Evolutionary conservation across 2,113 vertebrate species (phyloP), one percentile per base, ranked within the genome.

Genomic region (Suricata suricatta): DNA sequence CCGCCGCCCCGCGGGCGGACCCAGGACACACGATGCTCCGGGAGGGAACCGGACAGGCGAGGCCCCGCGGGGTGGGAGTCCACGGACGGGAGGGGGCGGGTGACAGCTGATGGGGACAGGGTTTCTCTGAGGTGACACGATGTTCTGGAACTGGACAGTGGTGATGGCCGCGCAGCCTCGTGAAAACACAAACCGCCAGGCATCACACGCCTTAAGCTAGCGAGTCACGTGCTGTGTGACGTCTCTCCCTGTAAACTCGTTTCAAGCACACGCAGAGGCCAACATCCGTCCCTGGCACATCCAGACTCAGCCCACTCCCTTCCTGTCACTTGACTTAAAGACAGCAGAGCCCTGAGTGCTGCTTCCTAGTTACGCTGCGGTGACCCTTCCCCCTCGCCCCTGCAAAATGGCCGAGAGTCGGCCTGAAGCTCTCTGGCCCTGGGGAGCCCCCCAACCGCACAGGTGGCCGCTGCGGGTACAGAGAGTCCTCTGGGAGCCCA

Each of bases 161-260:
- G 63, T 29, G 4, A 10, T 0, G 0, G 63, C 1, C 1, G 2
- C 5, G 11, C 7, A 52, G 5, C 4, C 6, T 15, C 3, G 3
- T 17, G 50, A 47, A 16, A 3, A 50, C 8, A 38, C 11, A 19
- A 19, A 68, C 54, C 14, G 9, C 64, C n/a, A 60, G 21, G 47
- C 50, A 16, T 5, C 17, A 25, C 2, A n/a, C 6, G 3, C 74
- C 64, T 86, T 12, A 27, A 29, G 63, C 7, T 3, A 44, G 50
- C 2, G 21, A 50, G 27, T 12, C 44, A 4, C 1, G 12, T 0
- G 31, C 52, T 0, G 10, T 10, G 4, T 1, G 31, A 72, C 8
- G 54, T 66, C 44, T 41, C 31, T 15, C 66, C 72, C n/a, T 12
- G 31, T 16, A 33, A 77, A 44, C 21, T 19, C 52, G 25, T 12